Evolutionary conservation across 1,140 invertebrate genomes (phyloP).

Genomic region (Drosophila pseudoananassae): DNA sequence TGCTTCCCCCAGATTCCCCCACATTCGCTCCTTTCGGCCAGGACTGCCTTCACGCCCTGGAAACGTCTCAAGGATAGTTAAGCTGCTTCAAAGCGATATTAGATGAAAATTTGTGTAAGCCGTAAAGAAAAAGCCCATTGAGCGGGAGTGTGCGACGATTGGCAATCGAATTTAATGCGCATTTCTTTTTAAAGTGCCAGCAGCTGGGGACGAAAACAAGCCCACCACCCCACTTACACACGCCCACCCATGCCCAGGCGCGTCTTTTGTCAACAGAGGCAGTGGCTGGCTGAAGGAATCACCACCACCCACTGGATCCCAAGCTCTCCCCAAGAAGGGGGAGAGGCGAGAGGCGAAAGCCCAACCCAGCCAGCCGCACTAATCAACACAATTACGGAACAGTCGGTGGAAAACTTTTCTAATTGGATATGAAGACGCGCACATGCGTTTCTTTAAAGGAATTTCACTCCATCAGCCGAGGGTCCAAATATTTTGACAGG

Average conservation of each 20-base stretch:
- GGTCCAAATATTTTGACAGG: conserved; percentile 78
- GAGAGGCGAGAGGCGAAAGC: conserved; percentile 12
- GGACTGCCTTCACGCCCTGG: neutral
- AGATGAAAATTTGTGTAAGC: conserved; percentile 71
- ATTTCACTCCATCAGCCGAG: conserved; percentile 57
- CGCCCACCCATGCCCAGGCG: conserved; percentile 11
- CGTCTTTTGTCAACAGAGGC: conserved; percentile 31
- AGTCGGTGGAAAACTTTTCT: conserved; percentile 79
- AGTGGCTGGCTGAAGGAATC: neutral
- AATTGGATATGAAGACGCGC: conserved; percentile 82
- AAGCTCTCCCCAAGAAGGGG: neutral
- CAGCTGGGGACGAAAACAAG: conserved; percentile 35
- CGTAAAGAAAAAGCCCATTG: conserved; percentile 49
- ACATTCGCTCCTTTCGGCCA: neutral
- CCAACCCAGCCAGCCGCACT: conserved; percentile 74
- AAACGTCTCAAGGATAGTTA: conserved; percentile 36
- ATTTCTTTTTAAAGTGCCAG: conserved; percentile 60
- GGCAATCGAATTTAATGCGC: conserved; percentile 63
- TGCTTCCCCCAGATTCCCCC: neutral
- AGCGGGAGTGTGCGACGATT: conserved; percentile 41
- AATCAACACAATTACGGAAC: conserved; percentile 80
- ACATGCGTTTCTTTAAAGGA: conserved; percentile 80
- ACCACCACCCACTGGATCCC: conserved; percentile 5
- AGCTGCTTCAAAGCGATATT: conserved; percentile 50
- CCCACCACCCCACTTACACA: neutral